Percentiles rank a stretch among this genome's conserved stretches.
Evolutionary conservation across 2,797 vertebrate genomes (phyloP).

Genomic region (Sebastes trivittatus): DNA sequence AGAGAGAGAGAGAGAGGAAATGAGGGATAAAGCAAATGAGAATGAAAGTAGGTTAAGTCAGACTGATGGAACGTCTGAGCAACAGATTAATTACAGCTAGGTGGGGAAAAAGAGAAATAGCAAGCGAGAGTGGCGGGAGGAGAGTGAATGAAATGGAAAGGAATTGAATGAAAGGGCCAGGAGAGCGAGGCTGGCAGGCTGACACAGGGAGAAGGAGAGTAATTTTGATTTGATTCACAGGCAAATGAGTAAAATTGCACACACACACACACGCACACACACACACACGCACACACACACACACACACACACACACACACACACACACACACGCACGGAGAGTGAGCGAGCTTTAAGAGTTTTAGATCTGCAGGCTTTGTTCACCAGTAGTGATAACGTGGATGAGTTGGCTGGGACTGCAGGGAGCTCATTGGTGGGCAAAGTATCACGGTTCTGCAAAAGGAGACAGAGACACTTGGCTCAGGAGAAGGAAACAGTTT

Average conservation of each 20-base stretch:
- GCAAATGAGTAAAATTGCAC: constrained; percentile 39
- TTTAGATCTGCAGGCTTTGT: constrained; percentile 59
- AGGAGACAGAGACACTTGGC: not conserved
- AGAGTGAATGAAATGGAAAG: constrained; percentile 52
- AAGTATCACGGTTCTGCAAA: constrained; percentile 10
- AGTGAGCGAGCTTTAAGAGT: constrained; percentile 27
- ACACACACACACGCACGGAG: not conserved
- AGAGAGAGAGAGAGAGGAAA: not conserved
- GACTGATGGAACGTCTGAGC: constrained; percentile 73
- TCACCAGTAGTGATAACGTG: constrained; percentile 36
- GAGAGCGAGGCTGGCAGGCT: constrained; percentile 42
- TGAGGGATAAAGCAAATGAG: constrained; percentile 53
- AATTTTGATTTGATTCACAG: constrained; percentile 69
- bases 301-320: not conserved
- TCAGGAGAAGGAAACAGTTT: not conserved
- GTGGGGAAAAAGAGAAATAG: constrained; percentile 44
- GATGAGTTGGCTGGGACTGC: constrained; percentile 39
- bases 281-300: not conserved
- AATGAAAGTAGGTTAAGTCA: constrained; percentile 80
- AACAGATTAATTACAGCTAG: constrained; percentile 77
- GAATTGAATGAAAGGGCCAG: constrained; percentile 60
- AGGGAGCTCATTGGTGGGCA: constrained; percentile 23
- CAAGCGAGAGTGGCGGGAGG: constrained; percentile 55
- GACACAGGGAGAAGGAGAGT: constrained; percentile 49
- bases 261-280: not conserved